Evolutionary conservation across 2,797 vertebrate genomes (phyloP), one percentile per base, ranked within the genome.

Genomic region (Crossoptilon crossoptilon): DNA sequence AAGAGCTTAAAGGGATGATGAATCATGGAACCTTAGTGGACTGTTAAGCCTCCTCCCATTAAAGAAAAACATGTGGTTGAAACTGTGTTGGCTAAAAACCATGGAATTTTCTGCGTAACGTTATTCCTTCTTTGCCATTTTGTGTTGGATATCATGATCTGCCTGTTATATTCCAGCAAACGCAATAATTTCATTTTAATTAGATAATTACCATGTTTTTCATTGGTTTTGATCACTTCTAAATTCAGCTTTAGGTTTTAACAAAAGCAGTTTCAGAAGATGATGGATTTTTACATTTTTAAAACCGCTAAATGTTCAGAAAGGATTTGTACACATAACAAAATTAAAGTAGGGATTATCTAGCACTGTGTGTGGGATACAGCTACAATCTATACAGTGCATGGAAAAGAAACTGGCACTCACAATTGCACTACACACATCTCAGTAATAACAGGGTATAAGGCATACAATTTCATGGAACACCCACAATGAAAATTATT

Each of bases 401-500:
- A 90, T 92, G 97, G 97, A 97, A 97, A 96, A 87, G 94, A 97
- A 97, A 95, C 96, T 95, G 95, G 97, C 96, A 96, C 94, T 97
- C 97, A 95, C 91, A 94, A 97, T 93, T 95, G 96, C 96, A 95
- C 92, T 97, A 96, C 97, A 97, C 97, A 97, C 97, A 96, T 97
- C 97, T 97, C 96, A 90, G 97, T 97, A 98, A 98, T 98, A 97
- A 97, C 97, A 98, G 97, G 97, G 97, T 97, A 97, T 84, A 95
- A 97, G 97, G 97, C 97, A 96, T 98, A 98, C 97, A 95, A 97
- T 98, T 98, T 98, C 97, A 98, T 95, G 97, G 98, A 98, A 98
- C 98, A 98, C 98, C 98, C 98, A 98, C 98, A 98, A 97, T 97
- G 98, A 98, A 98, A 98, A 97, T 97, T 96, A 98, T 97, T 98